Conservation (phyloP, 1,140 invertebrate genomes). For the Rhysida immarginata region DNA sequence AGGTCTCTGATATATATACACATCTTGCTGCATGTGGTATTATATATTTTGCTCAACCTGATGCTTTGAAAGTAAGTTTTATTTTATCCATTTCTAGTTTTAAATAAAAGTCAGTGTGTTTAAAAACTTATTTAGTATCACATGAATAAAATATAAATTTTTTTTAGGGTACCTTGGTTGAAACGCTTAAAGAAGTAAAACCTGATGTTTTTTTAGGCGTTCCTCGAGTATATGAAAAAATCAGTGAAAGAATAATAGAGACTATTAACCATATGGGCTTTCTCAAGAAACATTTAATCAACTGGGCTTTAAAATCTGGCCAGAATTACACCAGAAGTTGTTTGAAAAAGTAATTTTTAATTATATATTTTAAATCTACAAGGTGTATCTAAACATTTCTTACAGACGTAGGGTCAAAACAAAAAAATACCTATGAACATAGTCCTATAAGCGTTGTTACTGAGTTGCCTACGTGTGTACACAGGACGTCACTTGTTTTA, state of each 20-base stretch:
- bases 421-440: too few species aligned
- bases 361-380: too few species aligned
- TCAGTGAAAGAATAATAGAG: slow-evolving; percentile 65
- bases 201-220: slow-evolving; percentile 75
- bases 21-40: slow-evolving; percentile 39
- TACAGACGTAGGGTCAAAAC: too few species aligned
- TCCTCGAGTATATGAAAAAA: slow-evolving; percentile 84
- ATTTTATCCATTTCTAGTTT: not conserved
- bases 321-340: slow-evolving; percentile 30
- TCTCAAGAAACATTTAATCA: slow-evolving; percentile 49
- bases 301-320: slow-evolving; percentile 40
- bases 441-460: too few species aligned
- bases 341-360: slow-evolving; percentile 47
- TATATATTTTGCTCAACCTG: slow-evolving; percentile 69
- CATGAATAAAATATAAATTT: not conserved
- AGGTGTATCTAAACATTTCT: too few species aligned
- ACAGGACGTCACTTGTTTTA: too few species aligned
- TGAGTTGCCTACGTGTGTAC: too few species aligned
- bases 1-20: slow-evolving; percentile 60
- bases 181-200: slow-evolving; percentile 53
- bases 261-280: slow-evolving; percentile 46
- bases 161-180: slow-evolving; percentile 47
- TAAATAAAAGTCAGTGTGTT: slow-evolving; percentile 2
- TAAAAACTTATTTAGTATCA: slow-evolving; percentile 1
- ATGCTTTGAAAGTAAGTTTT: slow-evolving; percentile 48